Evolutionary conservation across 37 sponge, comb jelly and placozoan genomes (phyloP).

Genomic region (Oopsacas minuta): DNA sequence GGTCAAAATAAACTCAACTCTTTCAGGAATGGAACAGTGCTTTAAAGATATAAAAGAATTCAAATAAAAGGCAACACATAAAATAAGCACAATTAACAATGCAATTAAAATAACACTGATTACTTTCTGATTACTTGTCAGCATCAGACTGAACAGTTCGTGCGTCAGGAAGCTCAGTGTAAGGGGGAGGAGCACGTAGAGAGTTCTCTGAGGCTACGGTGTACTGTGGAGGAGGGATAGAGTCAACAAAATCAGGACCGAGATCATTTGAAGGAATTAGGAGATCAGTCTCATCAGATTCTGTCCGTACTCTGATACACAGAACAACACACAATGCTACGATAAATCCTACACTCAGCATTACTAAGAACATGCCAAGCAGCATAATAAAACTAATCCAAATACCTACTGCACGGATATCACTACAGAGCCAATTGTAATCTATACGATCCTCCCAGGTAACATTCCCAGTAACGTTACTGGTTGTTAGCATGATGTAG

Average conservation of each 20-base stretch:
- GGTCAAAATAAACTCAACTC: no score
- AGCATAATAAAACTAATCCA: background rate
- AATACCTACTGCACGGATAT: background rate
- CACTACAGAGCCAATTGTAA: background rate
- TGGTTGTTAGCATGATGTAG: background rate
- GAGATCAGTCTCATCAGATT: background rate
- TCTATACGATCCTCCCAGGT: background rate
- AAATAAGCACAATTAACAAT: background rate
- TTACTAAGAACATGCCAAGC: background rate
- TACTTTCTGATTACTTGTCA: background rate
- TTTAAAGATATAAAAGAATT: background rate
- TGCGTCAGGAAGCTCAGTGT: background rate
- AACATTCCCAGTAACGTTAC: background rate
- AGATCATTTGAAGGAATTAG: background rate
- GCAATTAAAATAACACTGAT: background rate
- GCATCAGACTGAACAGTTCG: background rate
- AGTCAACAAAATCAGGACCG: background rate
- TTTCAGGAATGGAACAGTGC: no score
- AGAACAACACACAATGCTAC: background rate
- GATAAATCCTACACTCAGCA: background rate
- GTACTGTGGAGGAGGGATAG: background rate
- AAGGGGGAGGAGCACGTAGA: background rate
- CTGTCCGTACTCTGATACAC: background rate
- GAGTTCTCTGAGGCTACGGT: background rate
- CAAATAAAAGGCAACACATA: background rate